Base-by-base conservation (phyloP, 2,888 invertebrate species). In the Tenthredo scrophulariae region DNA sequence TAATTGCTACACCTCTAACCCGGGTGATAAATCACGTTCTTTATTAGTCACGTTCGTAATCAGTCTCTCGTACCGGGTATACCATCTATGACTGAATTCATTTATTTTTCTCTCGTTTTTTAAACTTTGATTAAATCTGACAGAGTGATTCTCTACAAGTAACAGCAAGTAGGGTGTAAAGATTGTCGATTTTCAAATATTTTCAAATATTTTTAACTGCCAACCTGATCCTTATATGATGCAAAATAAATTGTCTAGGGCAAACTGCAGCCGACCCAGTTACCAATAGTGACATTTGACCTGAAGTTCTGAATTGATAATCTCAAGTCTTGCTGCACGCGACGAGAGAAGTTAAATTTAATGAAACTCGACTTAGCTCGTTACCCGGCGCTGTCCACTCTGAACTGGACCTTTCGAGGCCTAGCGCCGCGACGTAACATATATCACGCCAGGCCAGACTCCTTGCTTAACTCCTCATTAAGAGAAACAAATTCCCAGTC, bases 381-480 rank as follows among this genome's bases (percentile, higher is more conserved):
- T 85, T 85, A 85, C 72, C 37, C 80, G 50, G 43, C 26, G 67
- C 83, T 83, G 83, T 83, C 83, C 83, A 46, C 83, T 83, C n/a
- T 80, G 80, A 80, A 80, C 80, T 75, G 75, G 58, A 84, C 84
- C 75, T 84, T 43, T 84, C 37, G 77, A 79, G 37, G 84, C 77
- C 75, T 84, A 79, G 75, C 62, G 77, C 65, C 67, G 33, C 54
- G 84, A 58, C 70, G 77, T 37, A 70, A 82, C 58, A 40, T 82
- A 85, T 85, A 85, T 85, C 85, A 85, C 62, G 74, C 18, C 50
- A 80, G 77, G 33, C 62, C 79, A 82, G 80, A 82, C 80, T 67
- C 82, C 85, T 85, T 85, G 85, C 85, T 82, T 85, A 85, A 82
- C 82, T 85, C 72, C 85, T 85, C 85, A 85, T 85, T 85, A 85